Evolutionary conservation across 2,113 vertebrate species (phyloP), one percentile per base, ranked within the genome.

Genomic region (Polyodon spathula): DNA sequence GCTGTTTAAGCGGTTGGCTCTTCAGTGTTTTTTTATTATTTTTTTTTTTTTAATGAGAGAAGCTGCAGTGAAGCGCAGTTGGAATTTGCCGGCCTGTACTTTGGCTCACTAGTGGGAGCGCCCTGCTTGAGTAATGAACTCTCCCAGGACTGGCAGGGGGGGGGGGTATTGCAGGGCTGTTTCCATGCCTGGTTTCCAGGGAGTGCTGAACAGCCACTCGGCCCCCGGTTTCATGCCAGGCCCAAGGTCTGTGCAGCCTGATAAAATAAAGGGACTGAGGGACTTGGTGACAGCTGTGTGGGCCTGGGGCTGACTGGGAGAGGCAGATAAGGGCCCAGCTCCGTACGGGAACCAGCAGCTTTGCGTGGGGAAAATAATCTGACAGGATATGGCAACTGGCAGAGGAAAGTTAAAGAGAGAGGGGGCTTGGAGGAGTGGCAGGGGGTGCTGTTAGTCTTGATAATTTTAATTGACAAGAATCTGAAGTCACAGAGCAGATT

Each of bases 261-360:
- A 97, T 97, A 96, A 95, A 85, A 86, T 75, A 74, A 75, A 72
- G 83, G 58, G 83, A 71, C 73, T 70, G 72, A 76, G 80, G 84
- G 80, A 69, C 72, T 77, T 83, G 74, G 81, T 79, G 84, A 83
- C 90, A 91, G 92, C 90, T 89, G 92, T 73, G 86, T 76, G 58
- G 76, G 78, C 79, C 76, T 63, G 56, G 73, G 74, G 81, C 85
- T 83, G 87, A 91, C 90, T 96, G 93, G 84, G 74, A 81, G 85
- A 72, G 77, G 74, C 90, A 93, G 94, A 97, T 97, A 95, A 95
- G 86, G 84, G 82, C 84, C 79, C 82, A 76, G 82, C 68, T 79
- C 83, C 78, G 78, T 84, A 88, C 78, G 68, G 78, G 81, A 81
- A 81, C 74, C 72, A 74, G 68, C 71, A 68, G 75, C 60, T 51